Base-by-base conservation (phyloP, 1,140 invertebrate genomes). In the Drosophila takahashii region DNA sequence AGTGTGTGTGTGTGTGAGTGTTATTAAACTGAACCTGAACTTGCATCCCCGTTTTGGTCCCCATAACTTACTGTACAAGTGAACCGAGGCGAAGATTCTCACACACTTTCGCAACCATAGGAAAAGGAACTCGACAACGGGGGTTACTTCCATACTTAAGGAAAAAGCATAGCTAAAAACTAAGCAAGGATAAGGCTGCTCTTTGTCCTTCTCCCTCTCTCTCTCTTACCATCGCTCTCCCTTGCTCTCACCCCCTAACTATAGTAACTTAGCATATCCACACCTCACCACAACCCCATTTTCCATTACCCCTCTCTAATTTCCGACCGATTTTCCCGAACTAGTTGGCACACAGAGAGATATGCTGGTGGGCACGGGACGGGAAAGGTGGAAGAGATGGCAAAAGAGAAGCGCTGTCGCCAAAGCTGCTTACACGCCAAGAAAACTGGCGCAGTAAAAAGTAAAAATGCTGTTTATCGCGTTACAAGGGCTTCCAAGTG, bases 131-230 rank as follows among this genome's bases (percentile, higher is more conserved):
- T 57, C 72, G 62, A 44, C 52, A 71, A 85, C 67, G 61, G 64
- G 79, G 81, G 81, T 85, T 74, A 86, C 67, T 81, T 81, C 29
- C 39, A 70, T 74, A 80, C 67, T 81, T 74, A 15, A 71, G 74
- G 48, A 74, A 72, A 73, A 71, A 65, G 59, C 18, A 59, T 26
- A 59, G 37, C 42, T 36, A 76, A 81, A 65, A 45, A 62, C 59
- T 60, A 80, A 85, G 67, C 73, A 70, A 69, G 16, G 34, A 67
- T 70, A 79, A 72, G 47, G 65, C 54, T 42, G 11, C 47, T 26
- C 18, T 44, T 15, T 41, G 16, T 61, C 48, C 13, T 42, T 58
- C 57, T 59, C 57, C 32, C 37, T 67, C 41, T 26, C 26, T 39
- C 37, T 37, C 41, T 51, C 53, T 36, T 22, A 18, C 10, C 62